These are phyloP conservation scores for Prunella himalayana DNA, from an alignment of 2,113 vertebrate species.

Conservation along the genomic window DNA sequence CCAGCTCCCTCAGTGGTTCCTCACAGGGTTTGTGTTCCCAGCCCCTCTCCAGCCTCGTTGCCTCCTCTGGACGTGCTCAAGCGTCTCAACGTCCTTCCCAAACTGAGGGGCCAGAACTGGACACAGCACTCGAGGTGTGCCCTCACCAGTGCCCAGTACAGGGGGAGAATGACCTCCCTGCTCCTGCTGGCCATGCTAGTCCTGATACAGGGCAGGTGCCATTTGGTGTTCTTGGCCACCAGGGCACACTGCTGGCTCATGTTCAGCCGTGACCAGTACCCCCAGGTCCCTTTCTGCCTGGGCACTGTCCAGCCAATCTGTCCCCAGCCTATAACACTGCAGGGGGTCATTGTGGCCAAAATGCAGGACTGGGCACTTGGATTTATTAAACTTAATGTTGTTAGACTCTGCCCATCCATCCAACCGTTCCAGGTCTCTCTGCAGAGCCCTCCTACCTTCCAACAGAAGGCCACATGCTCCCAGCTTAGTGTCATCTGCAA, in stretches of 20 bases:
- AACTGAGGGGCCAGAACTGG: not conserved
- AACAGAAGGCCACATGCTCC: accelerated
- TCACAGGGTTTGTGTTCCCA: too few species aligned
- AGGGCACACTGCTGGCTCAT: not conserved
- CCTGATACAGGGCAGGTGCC: not conserved
- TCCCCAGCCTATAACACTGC: not conserved
- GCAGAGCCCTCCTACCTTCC: not conserved
- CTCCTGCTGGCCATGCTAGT: not conserved
- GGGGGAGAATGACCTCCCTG: not conserved
- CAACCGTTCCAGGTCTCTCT: accelerated
- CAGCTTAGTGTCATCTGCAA: not conserved
- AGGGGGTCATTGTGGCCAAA: not conserved
- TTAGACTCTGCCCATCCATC: not conserved
- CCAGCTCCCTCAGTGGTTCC: too few species aligned
- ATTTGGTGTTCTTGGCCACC: not conserved
- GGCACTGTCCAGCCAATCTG: not conserved
- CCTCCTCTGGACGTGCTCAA: accelerated
- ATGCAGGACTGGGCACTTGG: not conserved
- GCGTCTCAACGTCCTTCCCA: accelerated
- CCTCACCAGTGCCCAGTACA: not conserved
- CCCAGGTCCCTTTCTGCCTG: not conserved
- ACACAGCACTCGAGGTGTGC: not conserved
- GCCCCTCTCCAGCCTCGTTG: too few species aligned
- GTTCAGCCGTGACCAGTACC: not conserved
- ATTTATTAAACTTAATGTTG: not conserved